A percentile compares a stretch with the other conserved stretches of the same genome.
These are phyloP conservation scores for Chaetura pelagica DNA, from an alignment of 2,113 vertebrate genomes.

Conservation along the genomic window DNA sequence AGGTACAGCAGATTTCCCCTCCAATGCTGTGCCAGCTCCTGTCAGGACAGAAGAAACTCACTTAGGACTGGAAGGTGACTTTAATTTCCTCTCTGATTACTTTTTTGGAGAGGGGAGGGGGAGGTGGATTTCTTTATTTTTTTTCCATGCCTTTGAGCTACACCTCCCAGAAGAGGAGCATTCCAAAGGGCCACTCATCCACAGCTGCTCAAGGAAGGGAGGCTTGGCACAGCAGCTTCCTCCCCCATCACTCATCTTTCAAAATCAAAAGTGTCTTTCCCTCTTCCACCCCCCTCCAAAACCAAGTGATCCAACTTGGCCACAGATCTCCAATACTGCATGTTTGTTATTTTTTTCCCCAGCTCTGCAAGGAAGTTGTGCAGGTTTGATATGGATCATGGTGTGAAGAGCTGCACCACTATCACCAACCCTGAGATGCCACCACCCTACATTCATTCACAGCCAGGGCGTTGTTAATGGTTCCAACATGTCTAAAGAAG, in stretches of 20 bases:
- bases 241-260: neutral
- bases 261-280: neutral
- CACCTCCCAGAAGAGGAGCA: neutral
- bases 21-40: neutral
- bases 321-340: neutral
- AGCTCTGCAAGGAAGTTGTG: neutral
- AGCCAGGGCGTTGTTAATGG: neutral
- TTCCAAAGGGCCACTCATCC: neutral
- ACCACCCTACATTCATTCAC: no score
- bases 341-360: no score
- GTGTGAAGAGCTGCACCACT: neutral
- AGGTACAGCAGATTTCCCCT: conserved; percentile 24
- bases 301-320: neutral
- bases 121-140: neutral
- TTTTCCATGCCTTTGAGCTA: neutral
- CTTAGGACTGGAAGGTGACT: neutral
- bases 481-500: neutral
- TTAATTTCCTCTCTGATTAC: conserved; percentile 62
- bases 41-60: conserved; percentile 48
- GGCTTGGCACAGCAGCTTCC: no score
- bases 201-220: neutral
- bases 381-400: neutral
- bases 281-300: neutral
- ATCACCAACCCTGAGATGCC: neutral
- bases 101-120: neutral